phyloP scores from a whole-genome alignment of 2,797 vertebrate species.

The Premnoplex brunnescens region DNA sequence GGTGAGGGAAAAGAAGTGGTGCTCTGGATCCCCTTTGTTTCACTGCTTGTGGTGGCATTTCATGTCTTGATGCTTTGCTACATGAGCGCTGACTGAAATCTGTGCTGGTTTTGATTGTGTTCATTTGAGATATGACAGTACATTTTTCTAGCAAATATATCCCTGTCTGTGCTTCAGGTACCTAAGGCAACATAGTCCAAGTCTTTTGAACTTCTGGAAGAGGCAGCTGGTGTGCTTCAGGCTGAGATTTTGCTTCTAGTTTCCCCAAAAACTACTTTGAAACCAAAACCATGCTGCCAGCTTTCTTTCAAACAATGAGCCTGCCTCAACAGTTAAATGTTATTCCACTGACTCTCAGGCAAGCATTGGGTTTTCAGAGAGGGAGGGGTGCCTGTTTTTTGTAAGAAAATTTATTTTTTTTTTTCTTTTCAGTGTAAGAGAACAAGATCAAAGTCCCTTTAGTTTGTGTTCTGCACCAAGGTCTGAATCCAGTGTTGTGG shows the following conservation, averaged over 20 bases:
- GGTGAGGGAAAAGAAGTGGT: background rate
- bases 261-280: background rate
- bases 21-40: background rate
- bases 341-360: background rate
- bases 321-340: background rate
- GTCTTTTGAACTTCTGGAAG: background rate
- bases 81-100: accelerated
- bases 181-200: background rate
- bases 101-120: background rate
- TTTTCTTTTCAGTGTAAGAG: background rate
- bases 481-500: background rate
- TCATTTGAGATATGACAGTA: background rate
- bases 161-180: background rate
- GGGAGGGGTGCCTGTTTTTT: background rate
- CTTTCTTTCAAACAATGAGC: background rate
- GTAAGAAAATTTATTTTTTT: background rate
- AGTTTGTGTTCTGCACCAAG: background rate
- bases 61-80: background rate
- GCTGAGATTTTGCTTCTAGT: background rate
- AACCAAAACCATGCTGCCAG: background rate
- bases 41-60: background rate
- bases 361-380: background rate
- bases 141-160: background rate
- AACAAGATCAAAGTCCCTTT: background rate
- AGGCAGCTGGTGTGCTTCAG: constrained; percentile 5